These are phyloP conservation scores for Brachyrhaphis roseni DNA, from an alignment of 2,797 vertebrate genomes.

Conservation along the genomic window DNA sequence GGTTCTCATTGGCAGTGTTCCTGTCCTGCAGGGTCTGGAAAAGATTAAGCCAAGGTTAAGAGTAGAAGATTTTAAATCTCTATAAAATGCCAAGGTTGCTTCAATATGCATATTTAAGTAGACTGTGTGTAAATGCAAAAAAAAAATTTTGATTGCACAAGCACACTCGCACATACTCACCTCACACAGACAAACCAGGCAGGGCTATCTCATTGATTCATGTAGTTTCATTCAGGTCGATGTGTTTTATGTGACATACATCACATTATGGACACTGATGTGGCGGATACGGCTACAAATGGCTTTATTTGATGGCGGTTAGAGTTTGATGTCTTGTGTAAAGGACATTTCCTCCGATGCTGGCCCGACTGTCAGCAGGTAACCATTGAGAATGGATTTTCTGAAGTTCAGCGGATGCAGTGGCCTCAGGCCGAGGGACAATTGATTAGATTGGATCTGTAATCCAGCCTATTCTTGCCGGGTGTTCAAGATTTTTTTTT, in stretches of 20 bases:
- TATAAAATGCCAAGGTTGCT: neutral
- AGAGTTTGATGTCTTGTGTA: conserved; percentile 18
- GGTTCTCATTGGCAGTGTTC: neutral
- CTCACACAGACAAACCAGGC: conserved; percentile 9
- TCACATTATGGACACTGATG: conserved; percentile 31
- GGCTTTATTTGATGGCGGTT: conserved; percentile 32
- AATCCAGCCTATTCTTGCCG: conserved; percentile 7
- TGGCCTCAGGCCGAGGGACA: conserved; percentile 36
- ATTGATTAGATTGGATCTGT: conserved; percentile 56
- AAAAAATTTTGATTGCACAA: neutral
- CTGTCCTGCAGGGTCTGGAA: neutral
- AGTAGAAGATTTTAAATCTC: neutral
- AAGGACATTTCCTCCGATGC: conserved; percentile 10
- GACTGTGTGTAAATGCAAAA: neutral
- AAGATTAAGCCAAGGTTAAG: neutral
- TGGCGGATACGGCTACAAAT: conserved; percentile 43
- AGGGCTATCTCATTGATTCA: conserved; percentile 42
- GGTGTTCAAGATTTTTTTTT: conserved; percentile 8
- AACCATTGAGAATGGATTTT: conserved; percentile 38
- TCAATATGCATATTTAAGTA: neutral
- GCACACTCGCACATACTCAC: conserved; percentile 10
- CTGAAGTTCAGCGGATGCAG: conserved; percentile 31
- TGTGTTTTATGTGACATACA: conserved; percentile 35
- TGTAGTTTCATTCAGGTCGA: conserved; percentile 46
- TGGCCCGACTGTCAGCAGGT: conserved; percentile 31